These are phyloP conservation scores for Streblospio benedicti DNA, from an alignment of 1,140 invertebrate genomes.

Conservation along the genomic window DNA sequence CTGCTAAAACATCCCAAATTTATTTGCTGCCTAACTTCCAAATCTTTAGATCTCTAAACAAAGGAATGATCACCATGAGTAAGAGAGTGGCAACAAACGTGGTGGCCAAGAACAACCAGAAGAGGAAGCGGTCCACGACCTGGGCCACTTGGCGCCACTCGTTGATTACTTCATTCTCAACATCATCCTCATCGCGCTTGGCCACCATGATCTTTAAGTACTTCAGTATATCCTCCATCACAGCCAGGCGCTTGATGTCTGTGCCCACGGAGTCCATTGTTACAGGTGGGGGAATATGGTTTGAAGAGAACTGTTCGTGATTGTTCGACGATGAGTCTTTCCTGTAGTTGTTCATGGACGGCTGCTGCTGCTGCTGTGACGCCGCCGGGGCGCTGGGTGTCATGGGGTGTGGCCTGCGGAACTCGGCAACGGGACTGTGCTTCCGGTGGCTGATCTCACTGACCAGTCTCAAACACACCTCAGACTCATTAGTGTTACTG, in stretches of 20 bases:
- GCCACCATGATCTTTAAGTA: constrained; percentile 35
- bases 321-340: constrained; percentile 9
- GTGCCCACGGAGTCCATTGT: constrained; percentile 14
- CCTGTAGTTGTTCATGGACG: constrained; percentile 10
- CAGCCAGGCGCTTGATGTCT: not conserved
- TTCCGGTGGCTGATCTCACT: not conserved
- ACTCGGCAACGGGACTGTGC: not conserved
- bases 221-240: constrained; percentile 33
- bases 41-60: no score
- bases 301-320: constrained; percentile 8
- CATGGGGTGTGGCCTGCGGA: no score
- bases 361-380: not conserved
- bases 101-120: constrained; percentile 54
- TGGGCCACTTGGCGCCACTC: constrained; percentile 54
- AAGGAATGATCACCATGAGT: constrained; percentile 41
- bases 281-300: constrained; percentile 11
- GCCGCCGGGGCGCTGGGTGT: not conserved
- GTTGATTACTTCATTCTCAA: constrained; percentile 42
- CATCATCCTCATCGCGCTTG: constrained; percentile 33
- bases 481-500: not conserved
- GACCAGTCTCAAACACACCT: constrained; percentile 1
- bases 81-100: constrained; percentile 50
- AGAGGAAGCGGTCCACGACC: constrained; percentile 53
- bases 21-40: no score
- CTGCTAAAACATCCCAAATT: no score